Percentiles rank a stretch among this genome's conserved stretches.
Evolutionary conservation across 2,797 vertebrate species (phyloP).

Genomic region (Channallabes apus): DNA sequence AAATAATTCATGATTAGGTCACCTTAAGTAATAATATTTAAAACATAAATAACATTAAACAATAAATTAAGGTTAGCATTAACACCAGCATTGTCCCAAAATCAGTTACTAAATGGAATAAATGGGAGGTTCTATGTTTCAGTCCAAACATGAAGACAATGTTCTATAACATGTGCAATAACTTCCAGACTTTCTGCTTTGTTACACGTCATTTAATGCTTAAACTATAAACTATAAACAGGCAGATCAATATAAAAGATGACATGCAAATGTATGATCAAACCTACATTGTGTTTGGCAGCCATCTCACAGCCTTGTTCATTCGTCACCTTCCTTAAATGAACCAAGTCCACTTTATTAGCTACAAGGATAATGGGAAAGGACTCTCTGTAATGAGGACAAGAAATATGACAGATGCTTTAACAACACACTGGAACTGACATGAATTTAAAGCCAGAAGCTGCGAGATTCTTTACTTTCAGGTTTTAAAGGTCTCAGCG

Average conservation of each 20-base stretch:
- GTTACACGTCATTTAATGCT: background rate
- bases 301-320: slow-evolving; percentile 99
- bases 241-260: background rate
- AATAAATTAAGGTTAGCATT: background rate
- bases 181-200: background rate
- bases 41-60: background rate
- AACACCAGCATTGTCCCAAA: background rate
- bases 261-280: background rate
- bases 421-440: background rate
- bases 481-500: background rate
- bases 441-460: background rate
- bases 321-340: slow-evolving; percentile 90
- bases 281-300: slow-evolving; percentile 91
- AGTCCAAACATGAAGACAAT: background rate
- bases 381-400: slow-evolving; percentile 80
- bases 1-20: background rate
- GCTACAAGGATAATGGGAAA: slow-evolving; percentile 98
- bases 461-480: slow-evolving; percentile 5
- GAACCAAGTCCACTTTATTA: slow-evolving; percentile 98
- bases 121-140: background rate
- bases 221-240: background rate
- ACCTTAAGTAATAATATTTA: background rate
- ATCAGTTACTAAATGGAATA: background rate
- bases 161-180: background rate
- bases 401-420: slow-evolving; percentile 13